Percentiles rank a stretch among this genome's conserved stretches.
phyloP scores from a whole-genome alignment of 1,140 invertebrate genomes.

The Gryllus bimaculatus region DNA sequence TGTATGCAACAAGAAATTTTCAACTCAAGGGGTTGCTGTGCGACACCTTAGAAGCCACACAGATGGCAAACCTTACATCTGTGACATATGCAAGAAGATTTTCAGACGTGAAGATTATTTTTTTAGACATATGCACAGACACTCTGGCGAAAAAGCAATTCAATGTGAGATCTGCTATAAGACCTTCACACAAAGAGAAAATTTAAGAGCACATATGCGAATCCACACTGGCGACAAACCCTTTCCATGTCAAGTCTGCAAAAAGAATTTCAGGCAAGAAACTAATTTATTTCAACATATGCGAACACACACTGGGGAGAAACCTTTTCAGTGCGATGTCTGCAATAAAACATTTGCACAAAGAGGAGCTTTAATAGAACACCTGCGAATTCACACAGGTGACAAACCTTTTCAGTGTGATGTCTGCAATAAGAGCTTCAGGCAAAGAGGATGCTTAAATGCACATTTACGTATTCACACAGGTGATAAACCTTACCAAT shows the following conservation, averaged over 20 bases:
- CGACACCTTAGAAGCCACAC: neutral
- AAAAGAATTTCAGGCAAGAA: neutral
- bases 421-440: constrained; percentile 13
- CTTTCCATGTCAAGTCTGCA: constrained; percentile 10
- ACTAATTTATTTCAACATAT: constrained; percentile 67
- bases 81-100: constrained; percentile 11
- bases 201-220: constrained; percentile 34
- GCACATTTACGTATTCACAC: too few relatives aligned
- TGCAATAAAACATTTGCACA: constrained; percentile 30
- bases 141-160: constrained; percentile 48
- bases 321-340: constrained; percentile 34
- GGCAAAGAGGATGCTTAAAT: neutral
- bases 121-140: constrained; percentile 8
- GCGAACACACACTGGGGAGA: constrained; percentile 55
- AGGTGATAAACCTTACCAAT: too few relatives aligned
- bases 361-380: constrained; percentile 19
- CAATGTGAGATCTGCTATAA: constrained; percentile 42
- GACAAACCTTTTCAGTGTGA: constrained; percentile 21
- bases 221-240: constrained; percentile 21
- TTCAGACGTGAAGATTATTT: neutral
- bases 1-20: too few relatives aligned
- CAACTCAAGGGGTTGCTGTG: too few relatives aligned
- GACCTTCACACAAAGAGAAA: constrained; percentile 40
- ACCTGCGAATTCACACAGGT: constrained; percentile 19
- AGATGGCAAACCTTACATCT: neutral